phyloP scores from a whole-genome alignment of 2,888 invertebrate genomes.

The Dasypolia templi region DNA sequence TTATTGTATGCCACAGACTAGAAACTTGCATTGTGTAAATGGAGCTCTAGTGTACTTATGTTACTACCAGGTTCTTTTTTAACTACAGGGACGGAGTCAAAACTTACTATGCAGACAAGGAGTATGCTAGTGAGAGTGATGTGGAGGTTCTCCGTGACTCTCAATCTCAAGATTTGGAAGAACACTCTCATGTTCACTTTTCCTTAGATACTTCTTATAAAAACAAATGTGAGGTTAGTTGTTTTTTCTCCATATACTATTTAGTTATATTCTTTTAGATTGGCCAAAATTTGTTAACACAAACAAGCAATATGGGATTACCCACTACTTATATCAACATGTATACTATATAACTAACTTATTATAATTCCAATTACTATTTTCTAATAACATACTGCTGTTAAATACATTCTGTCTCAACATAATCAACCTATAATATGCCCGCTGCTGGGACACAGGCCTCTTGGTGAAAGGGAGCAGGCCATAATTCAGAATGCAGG shows the following conservation, averaged over 20 bases:
- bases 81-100: constrained; percentile 80
- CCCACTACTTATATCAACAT: no score
- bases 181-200: constrained; percentile 88
- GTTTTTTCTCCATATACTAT: neutral
- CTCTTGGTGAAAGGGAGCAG: no score
- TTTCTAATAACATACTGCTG: neutral
- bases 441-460: no score
- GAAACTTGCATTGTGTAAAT: neutral
- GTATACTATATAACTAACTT: neutral
- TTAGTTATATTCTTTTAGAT: neutral
- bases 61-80: neutral
- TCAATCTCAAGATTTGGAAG: constrained; percentile 82
- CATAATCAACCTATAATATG: no score
- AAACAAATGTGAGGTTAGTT: constrained; percentile 86
- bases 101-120: constrained; percentile 81
- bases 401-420: no score
- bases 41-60: neutral
- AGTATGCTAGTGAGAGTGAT: constrained; percentile 86
- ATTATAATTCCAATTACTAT: neutral
- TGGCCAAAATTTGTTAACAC: neutral
- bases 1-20: neutral
- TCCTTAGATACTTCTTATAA: constrained; percentile 86
- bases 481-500: no score
- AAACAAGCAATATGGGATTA: neutral
- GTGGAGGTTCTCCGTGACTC: constrained; percentile 78